phyloP scores from a whole-genome alignment of 1,140 invertebrate species.

The Hermatobates lingyangjiaoensis region DNA sequence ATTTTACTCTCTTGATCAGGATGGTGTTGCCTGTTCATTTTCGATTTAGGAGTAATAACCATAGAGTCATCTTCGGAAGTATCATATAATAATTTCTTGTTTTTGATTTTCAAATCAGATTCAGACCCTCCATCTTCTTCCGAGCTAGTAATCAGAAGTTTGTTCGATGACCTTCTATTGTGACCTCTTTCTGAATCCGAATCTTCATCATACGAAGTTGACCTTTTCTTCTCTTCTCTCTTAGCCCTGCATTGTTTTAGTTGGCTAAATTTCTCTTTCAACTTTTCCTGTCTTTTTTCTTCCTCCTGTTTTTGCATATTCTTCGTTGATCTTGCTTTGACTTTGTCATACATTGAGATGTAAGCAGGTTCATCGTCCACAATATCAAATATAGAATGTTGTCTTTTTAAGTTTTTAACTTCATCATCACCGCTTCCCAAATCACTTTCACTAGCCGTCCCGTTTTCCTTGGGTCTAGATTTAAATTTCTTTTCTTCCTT shows the following conservation, averaged over 20 bases:
- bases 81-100: slow-evolving; percentile 31
- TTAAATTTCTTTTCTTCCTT: slow-evolving; percentile 18
- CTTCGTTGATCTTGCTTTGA: slow-evolving; percentile 83
- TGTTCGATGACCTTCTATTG: slow-evolving; percentile 14
- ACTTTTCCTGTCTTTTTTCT: slow-evolving; percentile 64
- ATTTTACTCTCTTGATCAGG: slow-evolving; percentile 28
- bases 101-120: slow-evolving; percentile 13
- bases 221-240: slow-evolving; percentile 67
- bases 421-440: slow-evolving; percentile 47
- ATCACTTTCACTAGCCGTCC: slow-evolving; percentile 18
- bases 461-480: slow-evolving; percentile 18
- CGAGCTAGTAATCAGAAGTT: slow-evolving; percentile 18
- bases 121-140: slow-evolving; percentile 19
- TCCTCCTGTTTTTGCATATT: slow-evolving; percentile 81
- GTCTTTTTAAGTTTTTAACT: slow-evolving; percentile 36
- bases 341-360: slow-evolving; percentile 96
- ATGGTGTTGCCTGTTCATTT: slow-evolving; percentile 16
- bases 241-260: slow-evolving; percentile 70
- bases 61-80: slow-evolving; percentile 31
- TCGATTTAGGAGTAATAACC: slow-evolving; percentile 29
- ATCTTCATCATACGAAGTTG: slow-evolving; percentile 68
- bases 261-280: slow-evolving; percentile 75
- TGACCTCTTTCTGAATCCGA: slow-evolving; percentile 33
- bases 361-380: slow-evolving; percentile 75
- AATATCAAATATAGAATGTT: slow-evolving; percentile 78